Percentiles rank a stretch among this genome's conserved stretches.
Evolutionary conservation across 2,797 vertebrate species (phyloP).

Genomic region (Mormyrus proboscirostris): DNA sequence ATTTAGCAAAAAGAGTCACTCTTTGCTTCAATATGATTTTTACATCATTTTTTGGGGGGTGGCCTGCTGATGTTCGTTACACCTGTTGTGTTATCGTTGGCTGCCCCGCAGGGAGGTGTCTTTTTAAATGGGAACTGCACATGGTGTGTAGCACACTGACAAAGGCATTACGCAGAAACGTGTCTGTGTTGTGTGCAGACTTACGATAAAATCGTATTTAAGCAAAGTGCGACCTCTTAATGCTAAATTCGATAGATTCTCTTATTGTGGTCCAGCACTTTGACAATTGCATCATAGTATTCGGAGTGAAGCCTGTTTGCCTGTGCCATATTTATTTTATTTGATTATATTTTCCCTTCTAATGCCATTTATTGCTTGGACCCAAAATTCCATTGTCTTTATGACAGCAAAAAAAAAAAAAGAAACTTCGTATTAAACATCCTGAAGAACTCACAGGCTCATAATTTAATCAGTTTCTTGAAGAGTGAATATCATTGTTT

Average conservation of each 20-base stretch:
- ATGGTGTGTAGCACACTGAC: not conserved
- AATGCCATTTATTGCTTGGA: not conserved
- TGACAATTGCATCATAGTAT: not conserved
- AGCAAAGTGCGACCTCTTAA: not conserved
- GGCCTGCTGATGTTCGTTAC: too few relatives aligned
- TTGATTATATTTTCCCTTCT: not conserved
- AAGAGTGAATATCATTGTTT: constrained; percentile 30
- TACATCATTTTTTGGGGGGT: too few relatives aligned
- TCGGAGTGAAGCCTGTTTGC: not conserved
- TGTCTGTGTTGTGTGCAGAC: not conserved
- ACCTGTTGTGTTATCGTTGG: not conserved
- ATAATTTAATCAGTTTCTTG: not conserved
- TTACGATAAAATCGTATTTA: not conserved
- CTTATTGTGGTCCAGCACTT: not conserved
- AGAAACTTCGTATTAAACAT: not conserved
- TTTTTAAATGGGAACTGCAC: not conserved
- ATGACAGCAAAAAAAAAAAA: not conserved
- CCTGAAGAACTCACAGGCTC: not conserved
- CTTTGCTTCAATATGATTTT: not conserved
- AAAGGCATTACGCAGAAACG: not conserved
- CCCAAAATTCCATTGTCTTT: not conserved
- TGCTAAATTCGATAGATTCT: not conserved
- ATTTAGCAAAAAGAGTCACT: not conserved
- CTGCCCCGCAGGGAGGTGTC: not conserved
- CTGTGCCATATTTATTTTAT: not conserved